phyloP scores from a whole-genome alignment of 2,797 vertebrate genomes.

The Coregonus sp. region DNA sequence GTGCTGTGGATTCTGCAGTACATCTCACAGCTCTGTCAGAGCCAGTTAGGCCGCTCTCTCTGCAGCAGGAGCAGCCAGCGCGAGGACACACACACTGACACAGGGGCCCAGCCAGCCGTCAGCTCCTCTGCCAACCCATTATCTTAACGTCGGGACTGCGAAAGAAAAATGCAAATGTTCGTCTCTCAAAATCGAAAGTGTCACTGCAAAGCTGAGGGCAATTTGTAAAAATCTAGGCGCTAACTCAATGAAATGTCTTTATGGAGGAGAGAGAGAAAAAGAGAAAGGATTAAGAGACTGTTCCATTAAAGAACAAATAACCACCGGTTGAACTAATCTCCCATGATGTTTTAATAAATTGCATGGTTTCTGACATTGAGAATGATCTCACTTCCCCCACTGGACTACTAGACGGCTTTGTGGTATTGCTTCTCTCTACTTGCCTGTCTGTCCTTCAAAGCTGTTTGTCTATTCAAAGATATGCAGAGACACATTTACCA shows the following conservation, averaged over 20 bases:
- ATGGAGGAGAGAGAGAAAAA: constrained; percentile 50
- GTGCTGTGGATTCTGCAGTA: constrained; percentile 26
- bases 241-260: constrained; percentile 75
- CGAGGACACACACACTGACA: constrained; percentile 38
- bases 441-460: constrained; percentile 55
- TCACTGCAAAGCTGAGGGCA: constrained; percentile 73
- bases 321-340: constrained; percentile 71
- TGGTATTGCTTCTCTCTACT: constrained; percentile 28
- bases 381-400: constrained; percentile 56
- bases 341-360: constrained; percentile 77
- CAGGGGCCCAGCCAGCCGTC: constrained; percentile 49
- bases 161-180: constrained; percentile 69
- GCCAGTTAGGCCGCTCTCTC: constrained; percentile 42
- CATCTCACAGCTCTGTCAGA: constrained; percentile 54
- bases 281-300: constrained; percentile 70
- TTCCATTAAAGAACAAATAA: constrained; percentile 77
- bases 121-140: constrained; percentile 69
- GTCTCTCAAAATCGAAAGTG: constrained; percentile 72
- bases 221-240: constrained; percentile 73
- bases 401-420: constrained; percentile 54
- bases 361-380: constrained; percentile 67
- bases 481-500: constrained; percentile 29
- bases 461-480: constrained; percentile 43
- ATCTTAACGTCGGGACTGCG: constrained; percentile 57
- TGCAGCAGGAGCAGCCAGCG: constrained; percentile 29